Percentiles rank a stretch among this genome's conserved stretches.
phyloP scores from a whole-genome alignment of 2,113 vertebrate species.

The Raja brachyura region DNA sequence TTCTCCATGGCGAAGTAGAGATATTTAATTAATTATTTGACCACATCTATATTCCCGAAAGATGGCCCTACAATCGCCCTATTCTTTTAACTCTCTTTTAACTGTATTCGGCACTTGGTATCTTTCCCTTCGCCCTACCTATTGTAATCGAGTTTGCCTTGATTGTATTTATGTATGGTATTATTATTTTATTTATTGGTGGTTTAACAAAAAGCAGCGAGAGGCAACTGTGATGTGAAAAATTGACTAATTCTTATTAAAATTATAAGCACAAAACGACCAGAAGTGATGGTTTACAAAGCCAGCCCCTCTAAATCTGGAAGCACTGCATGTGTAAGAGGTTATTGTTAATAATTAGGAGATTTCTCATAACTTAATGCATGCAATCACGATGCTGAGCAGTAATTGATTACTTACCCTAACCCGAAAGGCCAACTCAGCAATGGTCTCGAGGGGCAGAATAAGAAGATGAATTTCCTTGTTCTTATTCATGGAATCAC shows the following conservation, averaged over 20 bases:
- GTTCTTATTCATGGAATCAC: background rate
- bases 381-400: background rate
- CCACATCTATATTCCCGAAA: background rate
- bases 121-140: too few species aligned
- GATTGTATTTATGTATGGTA: too few species aligned
- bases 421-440: too few species aligned
- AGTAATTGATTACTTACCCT: background rate
- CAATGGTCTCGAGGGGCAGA: background rate
- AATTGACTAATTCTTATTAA: background rate
- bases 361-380: background rate
- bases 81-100: too few species aligned
- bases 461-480: background rate
- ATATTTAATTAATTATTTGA: background rate
- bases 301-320: background rate
- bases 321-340: background rate
- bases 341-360: background rate
- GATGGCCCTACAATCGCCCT: too few species aligned
- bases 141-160: too few species aligned
- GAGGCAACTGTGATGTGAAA: background rate
- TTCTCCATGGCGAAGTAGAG: background rate
- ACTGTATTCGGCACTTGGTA: too few species aligned
- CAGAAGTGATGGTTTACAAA: background rate
- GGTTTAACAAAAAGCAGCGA: background rate
- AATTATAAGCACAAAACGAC: background rate
- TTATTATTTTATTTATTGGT: background rate